These are phyloP conservation scores for Bimastos eiseni DNA, from an alignment of 2,888 invertebrate genomes.

Conservation along the genomic window DNA sequence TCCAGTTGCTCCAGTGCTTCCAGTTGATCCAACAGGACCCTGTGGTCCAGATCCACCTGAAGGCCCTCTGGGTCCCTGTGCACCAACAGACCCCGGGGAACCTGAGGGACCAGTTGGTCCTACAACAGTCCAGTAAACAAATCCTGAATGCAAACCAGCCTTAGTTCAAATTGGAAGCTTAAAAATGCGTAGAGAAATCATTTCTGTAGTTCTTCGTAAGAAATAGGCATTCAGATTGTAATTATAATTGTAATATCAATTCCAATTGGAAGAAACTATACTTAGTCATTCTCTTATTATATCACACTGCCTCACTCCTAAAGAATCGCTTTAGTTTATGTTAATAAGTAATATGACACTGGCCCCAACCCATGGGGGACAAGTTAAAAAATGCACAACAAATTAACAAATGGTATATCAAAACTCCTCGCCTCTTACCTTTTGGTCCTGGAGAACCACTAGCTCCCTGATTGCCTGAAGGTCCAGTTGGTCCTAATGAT, in stretches of 20 bases:
- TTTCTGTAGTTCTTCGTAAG: not conserved
- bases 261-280: too few relatives aligned
- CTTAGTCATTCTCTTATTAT: not conserved
- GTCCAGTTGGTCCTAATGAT: conserved; percentile 41
- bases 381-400: not conserved
- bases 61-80: conserved; percentile 36
- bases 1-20: conserved; percentile 34
- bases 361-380: not conserved
- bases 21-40: conserved; percentile 62
- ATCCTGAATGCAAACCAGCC: not conserved
- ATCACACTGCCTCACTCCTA: not conserved
- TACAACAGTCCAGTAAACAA: not conserved
- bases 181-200: conserved; percentile 29
- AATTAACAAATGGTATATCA: conserved; percentile 69
- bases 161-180: not conserved
- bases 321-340: not conserved
- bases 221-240: not conserved
- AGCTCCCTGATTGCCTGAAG: conserved; percentile 37
- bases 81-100: conserved; percentile 35
- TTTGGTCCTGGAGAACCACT: conserved; percentile 28
- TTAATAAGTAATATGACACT: not conserved
- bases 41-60: conserved; percentile 59
- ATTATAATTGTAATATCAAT: too few relatives aligned
- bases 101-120: conserved; percentile 38
- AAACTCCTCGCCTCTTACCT: conserved; percentile 28